Evolutionary conservation across 2,797 vertebrate species (phyloP).

Genomic region (Syngnathus acus): DNA sequence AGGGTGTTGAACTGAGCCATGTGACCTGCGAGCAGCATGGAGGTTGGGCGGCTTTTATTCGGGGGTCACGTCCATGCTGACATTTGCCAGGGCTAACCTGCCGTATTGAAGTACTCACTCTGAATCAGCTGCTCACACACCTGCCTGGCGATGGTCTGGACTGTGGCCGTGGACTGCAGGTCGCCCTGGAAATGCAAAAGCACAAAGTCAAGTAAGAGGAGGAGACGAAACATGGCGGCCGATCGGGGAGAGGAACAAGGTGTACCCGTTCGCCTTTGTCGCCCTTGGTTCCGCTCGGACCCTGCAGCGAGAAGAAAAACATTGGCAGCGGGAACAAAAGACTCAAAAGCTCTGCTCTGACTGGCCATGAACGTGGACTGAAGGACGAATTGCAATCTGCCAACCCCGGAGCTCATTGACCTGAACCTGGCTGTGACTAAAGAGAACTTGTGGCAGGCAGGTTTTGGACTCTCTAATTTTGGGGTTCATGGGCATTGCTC

Average conservation of each 20-base stretch:
- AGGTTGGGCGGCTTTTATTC: background rate
- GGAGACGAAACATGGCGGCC: background rate
- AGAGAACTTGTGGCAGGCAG: too few species aligned
- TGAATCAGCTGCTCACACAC: constrained; percentile 97
- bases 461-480: too few species aligned
- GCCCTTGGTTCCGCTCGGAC: constrained; percentile 78
- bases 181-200: constrained; percentile 73
- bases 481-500: too few species aligned
- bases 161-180: constrained; percentile 84
- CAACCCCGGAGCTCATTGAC: too few species aligned
- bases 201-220: too few species aligned
- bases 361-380: too few species aligned
- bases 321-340: background rate
- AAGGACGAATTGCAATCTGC: too few species aligned
- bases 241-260: constrained; percentile 1
- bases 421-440: too few species aligned
- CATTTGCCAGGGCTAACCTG: background rate
- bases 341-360: background rate
- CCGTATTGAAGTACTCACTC: constrained; percentile 67
- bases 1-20: constrained; percentile 89
- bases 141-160: constrained; percentile 86
- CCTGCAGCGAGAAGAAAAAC: constrained; percentile 59
- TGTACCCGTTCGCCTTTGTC: constrained; percentile 91
- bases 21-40: constrained; percentile 70
- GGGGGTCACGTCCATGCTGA: background rate